A percentile compares a stretch with the other conserved stretches of the same genome.
phyloP scores from a whole-genome alignment of 2,888 invertebrate genomes.

The Papilio elwesi region DNA sequence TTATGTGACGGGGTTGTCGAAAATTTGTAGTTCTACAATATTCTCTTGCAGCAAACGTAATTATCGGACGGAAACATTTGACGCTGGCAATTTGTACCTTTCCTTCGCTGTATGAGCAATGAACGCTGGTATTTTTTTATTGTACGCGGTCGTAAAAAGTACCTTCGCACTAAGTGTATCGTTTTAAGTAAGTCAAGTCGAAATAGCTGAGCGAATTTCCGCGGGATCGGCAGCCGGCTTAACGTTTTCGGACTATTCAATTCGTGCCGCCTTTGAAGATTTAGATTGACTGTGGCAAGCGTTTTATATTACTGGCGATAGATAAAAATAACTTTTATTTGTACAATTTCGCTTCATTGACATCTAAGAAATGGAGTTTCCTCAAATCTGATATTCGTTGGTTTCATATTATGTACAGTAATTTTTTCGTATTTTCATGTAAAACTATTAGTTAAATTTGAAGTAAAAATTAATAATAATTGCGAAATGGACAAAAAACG shows the following conservation, averaged over 20 bases:
- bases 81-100: background rate
- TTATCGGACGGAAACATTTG: no score
- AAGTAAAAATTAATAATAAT: no score
- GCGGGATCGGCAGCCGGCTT: constrained; percentile 22
- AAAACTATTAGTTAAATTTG: no score
- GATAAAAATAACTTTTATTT: constrained; percentile 16
- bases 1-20: no score
- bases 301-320: constrained; percentile 6
- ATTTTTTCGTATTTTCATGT: no score
- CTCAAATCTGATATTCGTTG: no score
- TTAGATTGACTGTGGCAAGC: constrained; percentile 8
- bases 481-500: constrained; percentile 2
- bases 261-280: constrained; percentile 24
- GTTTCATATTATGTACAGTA: no score
- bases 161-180: constrained; percentile 5
- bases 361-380: background rate
- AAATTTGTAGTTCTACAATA: no score
- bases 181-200: constrained; percentile 31
- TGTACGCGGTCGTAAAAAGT: background rate
- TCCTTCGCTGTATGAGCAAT: background rate
- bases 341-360: background rate
- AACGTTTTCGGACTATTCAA: constrained; percentile 36
- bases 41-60: no score
- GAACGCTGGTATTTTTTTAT: background rate
- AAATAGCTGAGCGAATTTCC: constrained; percentile 27